Evolutionary conservation across 2,113 vertebrate genomes (phyloP).

Genomic region (Pseudolaguvia tuberculata): DNA sequence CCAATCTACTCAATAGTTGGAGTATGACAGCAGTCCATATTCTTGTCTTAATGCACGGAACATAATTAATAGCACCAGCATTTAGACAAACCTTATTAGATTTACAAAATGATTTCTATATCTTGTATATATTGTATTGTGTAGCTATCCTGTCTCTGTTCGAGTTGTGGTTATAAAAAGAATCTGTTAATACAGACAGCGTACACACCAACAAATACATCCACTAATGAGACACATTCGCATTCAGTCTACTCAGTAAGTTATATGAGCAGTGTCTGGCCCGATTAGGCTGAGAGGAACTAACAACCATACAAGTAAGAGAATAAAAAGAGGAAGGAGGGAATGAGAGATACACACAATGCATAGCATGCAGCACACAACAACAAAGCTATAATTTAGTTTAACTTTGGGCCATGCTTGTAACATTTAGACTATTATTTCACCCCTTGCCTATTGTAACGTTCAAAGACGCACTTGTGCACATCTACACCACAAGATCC

Average conservation of each 20-base stretch:
- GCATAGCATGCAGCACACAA: background rate
- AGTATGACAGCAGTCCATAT: background rate
- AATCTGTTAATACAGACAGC: background rate
- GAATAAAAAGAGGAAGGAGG: background rate
- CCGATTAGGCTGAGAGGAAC: background rate
- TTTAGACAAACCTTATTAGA: background rate
- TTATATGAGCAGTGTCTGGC: background rate
- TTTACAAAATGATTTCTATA: background rate
- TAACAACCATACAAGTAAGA: background rate
- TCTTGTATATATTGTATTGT: too few relatives aligned
- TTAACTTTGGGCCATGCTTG: background rate
- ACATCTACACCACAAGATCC: background rate
- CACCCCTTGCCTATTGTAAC: background rate
- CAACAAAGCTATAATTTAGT: conserved; percentile 4
- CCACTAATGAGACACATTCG: background rate
- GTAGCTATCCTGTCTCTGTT: background rate
- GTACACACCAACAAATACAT: background rate
- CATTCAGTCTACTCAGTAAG: background rate
- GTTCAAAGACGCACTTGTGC: background rate
- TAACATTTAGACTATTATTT: conserved; percentile 4
- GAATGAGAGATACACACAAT: background rate
- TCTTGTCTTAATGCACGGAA: background rate
- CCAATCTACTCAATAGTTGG: too few relatives aligned
- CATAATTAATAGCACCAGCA: background rate
- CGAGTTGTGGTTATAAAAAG: background rate